Base-by-base conservation (phyloP, 2,797 vertebrate genomes). In the Onychomys leucogaster region DNA sequence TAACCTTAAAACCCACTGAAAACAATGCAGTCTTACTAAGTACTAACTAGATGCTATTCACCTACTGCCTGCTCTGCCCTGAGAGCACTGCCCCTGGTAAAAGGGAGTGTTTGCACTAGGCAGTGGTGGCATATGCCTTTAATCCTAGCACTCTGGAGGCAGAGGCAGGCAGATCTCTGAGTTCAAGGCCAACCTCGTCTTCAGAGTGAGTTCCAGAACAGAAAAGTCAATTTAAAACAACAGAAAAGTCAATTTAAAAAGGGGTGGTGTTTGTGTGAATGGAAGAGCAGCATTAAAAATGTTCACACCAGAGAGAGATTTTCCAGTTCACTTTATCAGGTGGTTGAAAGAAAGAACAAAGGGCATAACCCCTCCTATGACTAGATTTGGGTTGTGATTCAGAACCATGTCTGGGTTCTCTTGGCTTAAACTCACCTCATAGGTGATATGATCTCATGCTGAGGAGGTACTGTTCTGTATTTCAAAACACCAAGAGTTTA, bases 301-400 rank as follows among this genome's bases (percentile, higher is more conserved):
- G 6, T 65, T 73, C 41, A 10, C 2, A 59, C 10, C 69, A 69
- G 67, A 63, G 49, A 37, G n/a, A 76, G 11, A 34, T 21, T 85
- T 90, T 71, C 65, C 94, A 46, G 41, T 78, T 41, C 9, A 29
- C 81, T 19, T 88, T 25, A 75, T 87, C 61, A 95, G n/a, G 88
- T 25, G 3, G 5, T 29, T 65, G 34, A 95, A 65, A 81, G 90
- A 34, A 94, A 73, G 46, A 63, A 27, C 75, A 71, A 92, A 96
- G 52, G 73, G 3, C 11, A 3, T 2, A 55, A n/a, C 10, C 11
- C 84, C 67, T 89, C 8, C 16, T 21, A 34, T 57, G 78, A 71
- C 78, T 61, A 43, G 69, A 65, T 89, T 93, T 32, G 25, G 11
- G 59, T 43, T 96, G 61, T 59, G 43, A 88, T 41, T 67, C 34